A percentile compares a stretch with the other conserved stretches of the same genome.
Evolutionary conservation across 2,888 invertebrate genomes (phyloP).

Genomic region (Eupithecia vulgata): DNA sequence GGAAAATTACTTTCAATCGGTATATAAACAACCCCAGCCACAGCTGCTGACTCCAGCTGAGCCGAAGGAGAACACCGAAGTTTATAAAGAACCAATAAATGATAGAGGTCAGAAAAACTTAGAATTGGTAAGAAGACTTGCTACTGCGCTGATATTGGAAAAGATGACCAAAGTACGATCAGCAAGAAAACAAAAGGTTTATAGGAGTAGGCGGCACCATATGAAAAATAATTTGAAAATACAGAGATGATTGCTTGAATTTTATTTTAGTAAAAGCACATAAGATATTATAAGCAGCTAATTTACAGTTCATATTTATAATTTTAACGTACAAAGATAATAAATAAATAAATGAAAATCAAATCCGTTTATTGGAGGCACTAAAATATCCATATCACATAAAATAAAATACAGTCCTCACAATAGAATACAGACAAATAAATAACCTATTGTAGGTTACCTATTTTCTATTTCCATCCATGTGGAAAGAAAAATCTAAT

Average conservation of each 20-base stretch:
- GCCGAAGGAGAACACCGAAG: not conserved
- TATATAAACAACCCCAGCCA: conserved; percentile 49
- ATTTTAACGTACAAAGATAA: not conserved
- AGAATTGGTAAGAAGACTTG: conserved; percentile 61
- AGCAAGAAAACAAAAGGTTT: conserved; percentile 24
- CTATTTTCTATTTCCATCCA: too few relatives aligned
- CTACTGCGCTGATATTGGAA: conserved; percentile 54
- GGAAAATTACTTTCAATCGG: conserved; percentile 66
- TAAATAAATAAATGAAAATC: too few relatives aligned
- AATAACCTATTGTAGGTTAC: too few relatives aligned
- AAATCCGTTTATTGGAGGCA: too few relatives aligned
- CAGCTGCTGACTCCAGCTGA: not conserved
- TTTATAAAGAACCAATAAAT: not conserved
- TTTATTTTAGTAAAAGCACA: conserved; percentile 1
- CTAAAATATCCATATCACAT: too few relatives aligned
- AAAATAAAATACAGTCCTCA: too few relatives aligned
- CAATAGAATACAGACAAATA: too few relatives aligned
- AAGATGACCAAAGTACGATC: conserved; percentile 35
- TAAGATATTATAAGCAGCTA: not conserved
- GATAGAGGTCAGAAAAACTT: conserved; percentile 46
- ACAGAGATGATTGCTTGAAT: not conserved
- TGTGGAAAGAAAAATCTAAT: too few relatives aligned
- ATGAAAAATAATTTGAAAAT: conserved; percentile 9
- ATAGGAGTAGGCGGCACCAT: not conserved
- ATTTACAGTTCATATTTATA: not conserved